Evolutionary conservation across 2,888 invertebrate species (phyloP), one percentile per base, ranked within the genome.

Genomic region (Drosophila vallismaia): DNA sequence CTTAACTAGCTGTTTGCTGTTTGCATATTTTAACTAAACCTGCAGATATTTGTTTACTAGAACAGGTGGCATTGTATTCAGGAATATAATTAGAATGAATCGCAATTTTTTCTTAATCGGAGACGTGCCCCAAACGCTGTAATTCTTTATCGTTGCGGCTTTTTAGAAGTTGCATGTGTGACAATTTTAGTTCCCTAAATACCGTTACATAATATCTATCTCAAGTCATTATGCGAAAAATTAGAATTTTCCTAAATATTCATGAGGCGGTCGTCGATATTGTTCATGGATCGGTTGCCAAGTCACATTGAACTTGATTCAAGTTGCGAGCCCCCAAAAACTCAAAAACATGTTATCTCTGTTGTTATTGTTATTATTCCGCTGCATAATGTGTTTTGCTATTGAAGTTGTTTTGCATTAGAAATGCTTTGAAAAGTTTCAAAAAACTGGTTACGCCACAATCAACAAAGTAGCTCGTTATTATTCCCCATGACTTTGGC

Each of bases 271-370:
- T 10, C 38, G 38, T 10, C 33, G 29, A 68, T 57, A 40, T 51
- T 33, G 50, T 19, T 48, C 8, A 19, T 6, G 36, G 31, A 46
- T 67, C 33, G 44, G 80, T 66, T 70, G 78, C 56, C 62, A 68
- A 56, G 58, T 68, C 46, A 51, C 49, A 33, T 70, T 68, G 36
- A 78, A 71, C 72, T 75, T 72, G 71, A 72, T 76, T 79, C 56
- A 26, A 38, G 75, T 58, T 76, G 74, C 86, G 80, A 86, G 88
- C 86, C 86, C 87, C 88, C 85, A 72, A 78, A 84, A 80, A n/a
- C 31, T 26, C 42, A 19, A 51, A 71, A 40, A 62, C 4, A 46
- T 51, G 33, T 50, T 71, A 71, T 71, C 71, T 28, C 29, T 14
- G 29, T 46, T 54, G 49, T 58, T 58, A 42, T 70, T 51, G 69